These are phyloP conservation scores for Molossus alvarezi DNA, from an alignment of 2,797 vertebrate genomes.

Conservation along the genomic window DNA sequence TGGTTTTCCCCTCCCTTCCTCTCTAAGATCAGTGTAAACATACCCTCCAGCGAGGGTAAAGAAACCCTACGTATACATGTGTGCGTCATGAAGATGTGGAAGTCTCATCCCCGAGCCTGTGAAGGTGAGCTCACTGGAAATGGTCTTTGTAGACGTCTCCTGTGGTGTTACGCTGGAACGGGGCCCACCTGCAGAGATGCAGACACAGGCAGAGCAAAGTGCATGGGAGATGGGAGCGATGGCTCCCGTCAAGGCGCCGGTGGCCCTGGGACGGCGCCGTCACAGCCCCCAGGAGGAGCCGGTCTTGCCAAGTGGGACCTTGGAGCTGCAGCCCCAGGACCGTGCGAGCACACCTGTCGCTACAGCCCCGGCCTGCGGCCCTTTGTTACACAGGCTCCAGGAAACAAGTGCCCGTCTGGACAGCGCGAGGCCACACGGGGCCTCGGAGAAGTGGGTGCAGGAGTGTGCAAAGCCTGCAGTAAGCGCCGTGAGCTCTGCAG, in stretches of 20 bases:
- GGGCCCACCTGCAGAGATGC: not conserved
- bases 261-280: rapidly evolving
- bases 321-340: not conserved
- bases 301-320: not conserved
- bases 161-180: not conserved
- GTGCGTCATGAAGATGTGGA: not conserved
- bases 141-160: not conserved
- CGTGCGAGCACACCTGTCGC: not conserved
- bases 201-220: too few relatives aligned
- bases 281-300: not conserved
- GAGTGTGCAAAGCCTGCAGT: not conserved
- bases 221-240: too few relatives aligned
- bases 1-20: not conserved
- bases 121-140: not conserved
- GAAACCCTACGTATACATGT: too few relatives aligned
- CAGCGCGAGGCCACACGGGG: too few relatives aligned
- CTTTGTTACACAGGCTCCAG: not conserved
- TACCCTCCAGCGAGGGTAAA: too few relatives aligned
- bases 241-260: not conserved
- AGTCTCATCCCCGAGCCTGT: not conserved
- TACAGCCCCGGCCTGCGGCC: not conserved
- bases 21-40: too few relatives aligned
- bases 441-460: too few relatives aligned
- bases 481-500: not conserved
- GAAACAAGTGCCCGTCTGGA: not conserved